Evolutionary conservation across 1,140 invertebrate species (phyloP).

Genomic region (Parapsyche elsis): DNA sequence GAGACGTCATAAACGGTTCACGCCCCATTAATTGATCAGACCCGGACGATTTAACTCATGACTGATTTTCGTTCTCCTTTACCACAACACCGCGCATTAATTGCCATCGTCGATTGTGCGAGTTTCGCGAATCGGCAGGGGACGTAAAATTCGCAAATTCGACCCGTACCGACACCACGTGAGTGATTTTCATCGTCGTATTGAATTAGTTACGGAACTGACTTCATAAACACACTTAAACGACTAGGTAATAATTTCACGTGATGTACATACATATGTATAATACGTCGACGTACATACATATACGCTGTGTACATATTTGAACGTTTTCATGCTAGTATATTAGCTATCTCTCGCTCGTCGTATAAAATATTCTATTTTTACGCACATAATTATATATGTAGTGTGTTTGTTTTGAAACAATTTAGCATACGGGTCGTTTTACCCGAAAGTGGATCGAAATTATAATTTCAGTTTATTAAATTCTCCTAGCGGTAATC

Average conservation of each 20-base stretch:
- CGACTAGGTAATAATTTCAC: background rate
- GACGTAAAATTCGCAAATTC: too few species aligned
- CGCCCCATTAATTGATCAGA: constrained; percentile 36
- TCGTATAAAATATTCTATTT: too few species aligned
- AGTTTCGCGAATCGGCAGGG: too few species aligned
- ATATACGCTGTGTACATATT: background rate
- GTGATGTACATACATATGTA: background rate
- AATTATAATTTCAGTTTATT: too few species aligned
- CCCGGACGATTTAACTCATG: constrained; percentile 33
- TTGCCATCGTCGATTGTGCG: background rate
- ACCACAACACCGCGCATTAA: constrained; percentile 25
- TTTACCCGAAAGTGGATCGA: too few species aligned
- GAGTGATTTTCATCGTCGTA: background rate
- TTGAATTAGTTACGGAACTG: background rate
- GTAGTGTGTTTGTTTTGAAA: too few species aligned
- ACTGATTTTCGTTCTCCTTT: constrained; percentile 29
- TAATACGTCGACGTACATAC: too few species aligned
- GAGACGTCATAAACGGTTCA: constrained; percentile 39
- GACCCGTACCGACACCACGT: background rate
- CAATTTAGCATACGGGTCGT: too few species aligned
- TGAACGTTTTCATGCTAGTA: background rate
- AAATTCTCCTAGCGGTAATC: too few species aligned
- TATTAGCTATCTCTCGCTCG: background rate
- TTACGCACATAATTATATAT: too few species aligned
- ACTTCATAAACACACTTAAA: too few species aligned